phyloP scores from a whole-genome alignment of 53 echinoderm and acorn worm genomes.

The Arbacia lixula region DNA sequence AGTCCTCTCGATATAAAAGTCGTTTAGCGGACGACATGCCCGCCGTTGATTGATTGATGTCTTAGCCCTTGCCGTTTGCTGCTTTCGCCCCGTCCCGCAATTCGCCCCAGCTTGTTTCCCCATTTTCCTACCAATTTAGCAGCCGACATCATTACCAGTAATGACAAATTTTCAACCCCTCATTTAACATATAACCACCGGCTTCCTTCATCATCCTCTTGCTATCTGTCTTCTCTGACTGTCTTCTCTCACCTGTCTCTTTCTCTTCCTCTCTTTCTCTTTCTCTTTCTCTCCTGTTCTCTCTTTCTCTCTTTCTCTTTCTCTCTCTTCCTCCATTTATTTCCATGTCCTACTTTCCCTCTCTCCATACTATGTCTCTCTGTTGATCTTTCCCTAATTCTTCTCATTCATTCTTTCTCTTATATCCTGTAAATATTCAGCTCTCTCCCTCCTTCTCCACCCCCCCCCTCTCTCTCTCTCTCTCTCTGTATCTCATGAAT shows the following conservation, averaged over 20 bases:
- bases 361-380: no score
- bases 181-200: conserved; percentile 34
- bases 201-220: background rate
- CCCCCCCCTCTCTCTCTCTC: background rate
- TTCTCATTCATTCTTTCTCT: no score
- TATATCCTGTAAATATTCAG: background rate
- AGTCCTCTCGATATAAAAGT: conserved; percentile 17
- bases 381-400: no score
- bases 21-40: conserved; percentile 19
- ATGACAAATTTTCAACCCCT: conserved; percentile 34
- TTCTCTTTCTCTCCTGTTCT: background rate
- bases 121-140: conserved; percentile 39
- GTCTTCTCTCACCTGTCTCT: background rate
- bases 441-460: background rate
- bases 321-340: background rate
- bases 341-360: background rate
- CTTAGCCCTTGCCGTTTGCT: background rate
- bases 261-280: background rate
- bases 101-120: conserved; percentile 42
- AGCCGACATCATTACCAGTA: conserved; percentile 47
- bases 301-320: background rate
- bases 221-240: no score
- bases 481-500: background rate
- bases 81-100: conserved; percentile 1
- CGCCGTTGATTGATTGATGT: conserved; percentile 42